Conservation (phyloP, 2,888 invertebrate species). For the Brenthis ino region DNA sequence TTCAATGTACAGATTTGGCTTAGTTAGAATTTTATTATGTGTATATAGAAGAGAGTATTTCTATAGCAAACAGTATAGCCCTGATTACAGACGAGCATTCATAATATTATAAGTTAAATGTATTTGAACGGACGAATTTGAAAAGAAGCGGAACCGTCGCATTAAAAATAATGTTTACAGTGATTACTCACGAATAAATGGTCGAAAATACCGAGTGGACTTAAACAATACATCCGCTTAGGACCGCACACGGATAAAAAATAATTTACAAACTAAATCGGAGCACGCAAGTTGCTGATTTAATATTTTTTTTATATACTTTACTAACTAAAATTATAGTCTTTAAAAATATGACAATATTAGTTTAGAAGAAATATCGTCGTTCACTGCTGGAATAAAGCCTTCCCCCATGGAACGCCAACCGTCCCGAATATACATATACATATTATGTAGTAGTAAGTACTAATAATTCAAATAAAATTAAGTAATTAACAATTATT, state of each 20-base stretch:
- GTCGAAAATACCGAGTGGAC: constrained; percentile 53
- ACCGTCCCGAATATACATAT: too few species aligned
- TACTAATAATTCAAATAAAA: too few species aligned
- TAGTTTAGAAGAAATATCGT: too few species aligned
- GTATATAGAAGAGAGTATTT: too few species aligned
- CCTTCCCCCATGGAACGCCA: too few species aligned
- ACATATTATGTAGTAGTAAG: too few species aligned
- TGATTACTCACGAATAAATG: constrained; percentile 57
- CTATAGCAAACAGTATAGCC: neutral
- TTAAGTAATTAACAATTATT: too few species aligned
- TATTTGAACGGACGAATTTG: constrained; percentile 11
- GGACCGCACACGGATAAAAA: constrained; percentile 26
- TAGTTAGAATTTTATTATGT: too few species aligned
- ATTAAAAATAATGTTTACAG: constrained; percentile 55
- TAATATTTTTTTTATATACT: neutral
- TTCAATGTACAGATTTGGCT: too few species aligned
- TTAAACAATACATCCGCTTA: constrained; percentile 62
- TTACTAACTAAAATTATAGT: too few species aligned
- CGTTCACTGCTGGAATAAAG: too few species aligned
- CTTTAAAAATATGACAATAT: too few species aligned
- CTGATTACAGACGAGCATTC: neutral
- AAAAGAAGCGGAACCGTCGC: constrained; percentile 50
- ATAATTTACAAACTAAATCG: constrained; percentile 5
- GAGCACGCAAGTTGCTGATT: neutral
- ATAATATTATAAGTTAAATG: constrained; percentile 3